Evolutionary conservation across 2,113 vertebrate genomes (phyloP).

Genomic region (Psophia crepitans): DNA sequence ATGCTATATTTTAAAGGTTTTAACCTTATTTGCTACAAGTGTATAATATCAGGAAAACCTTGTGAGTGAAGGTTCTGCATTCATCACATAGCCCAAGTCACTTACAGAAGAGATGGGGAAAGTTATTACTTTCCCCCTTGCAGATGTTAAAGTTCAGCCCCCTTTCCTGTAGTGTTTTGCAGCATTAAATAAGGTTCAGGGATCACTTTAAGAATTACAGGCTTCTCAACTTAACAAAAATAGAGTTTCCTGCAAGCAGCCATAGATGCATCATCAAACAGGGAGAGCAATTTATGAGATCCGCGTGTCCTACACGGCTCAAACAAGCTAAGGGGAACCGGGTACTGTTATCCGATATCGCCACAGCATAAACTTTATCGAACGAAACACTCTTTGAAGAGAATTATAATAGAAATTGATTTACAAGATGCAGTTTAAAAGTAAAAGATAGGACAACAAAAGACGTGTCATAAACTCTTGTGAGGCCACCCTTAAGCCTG

Average conservation of each 20-base stretch:
- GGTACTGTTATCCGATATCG: neutral
- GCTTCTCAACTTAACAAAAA: slow-evolving; percentile 67
- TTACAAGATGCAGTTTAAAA: slow-evolving; percentile 34
- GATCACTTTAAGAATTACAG: slow-evolving; percentile 69
- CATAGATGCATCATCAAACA: neutral
- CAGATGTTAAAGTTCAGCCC: slow-evolving; percentile 76
- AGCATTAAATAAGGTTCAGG: slow-evolving; percentile 77
- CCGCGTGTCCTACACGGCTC: neutral
- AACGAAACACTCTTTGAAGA: neutral
- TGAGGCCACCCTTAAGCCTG: neutral
- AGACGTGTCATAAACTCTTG: neutral
- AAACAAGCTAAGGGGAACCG: neutral
- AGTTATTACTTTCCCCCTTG: slow-evolving; percentile 78
- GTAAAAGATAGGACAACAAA: neutral
- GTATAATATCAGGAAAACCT: slow-evolving; percentile 77
- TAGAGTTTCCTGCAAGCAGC: slow-evolving; percentile 57
- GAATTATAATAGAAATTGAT: slow-evolving; percentile 47
- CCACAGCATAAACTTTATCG: neutral
- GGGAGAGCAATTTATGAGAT: slow-evolving; percentile 32
- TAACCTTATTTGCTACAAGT: slow-evolving; percentile 83
- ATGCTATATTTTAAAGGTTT: slow-evolving; percentile 85
- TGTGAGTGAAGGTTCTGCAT: slow-evolving; percentile 72
- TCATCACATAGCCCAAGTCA: slow-evolving; percentile 67
- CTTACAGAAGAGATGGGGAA: slow-evolving; percentile 68
- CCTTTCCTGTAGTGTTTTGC: slow-evolving; percentile 62